phyloP scores from a whole-genome alignment of 1,140 invertebrate genomes.

The Macrosteles quadrilineatus region DNA sequence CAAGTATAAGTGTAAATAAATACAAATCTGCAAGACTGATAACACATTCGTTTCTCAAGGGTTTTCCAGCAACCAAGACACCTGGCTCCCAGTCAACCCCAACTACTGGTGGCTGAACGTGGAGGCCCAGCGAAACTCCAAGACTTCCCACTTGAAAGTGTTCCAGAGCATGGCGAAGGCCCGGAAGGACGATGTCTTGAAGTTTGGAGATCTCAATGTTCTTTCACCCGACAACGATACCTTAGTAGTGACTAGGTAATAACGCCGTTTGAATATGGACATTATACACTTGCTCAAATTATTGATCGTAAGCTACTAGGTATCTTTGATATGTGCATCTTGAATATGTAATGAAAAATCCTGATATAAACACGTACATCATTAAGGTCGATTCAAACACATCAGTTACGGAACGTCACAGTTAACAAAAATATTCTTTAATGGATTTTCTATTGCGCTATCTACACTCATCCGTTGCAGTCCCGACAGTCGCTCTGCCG shows the following conservation, averaged over 20 bases:
- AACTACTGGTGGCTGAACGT: slow-evolving; percentile 58
- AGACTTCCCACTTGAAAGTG: slow-evolving; percentile 24
- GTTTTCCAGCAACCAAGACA: slow-evolving; percentile 59
- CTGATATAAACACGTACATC: neutral
- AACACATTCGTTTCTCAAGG: too few relatives aligned
- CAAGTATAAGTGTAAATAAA: too few relatives aligned
- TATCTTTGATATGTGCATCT: too few relatives aligned
- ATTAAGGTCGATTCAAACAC: too few relatives aligned
- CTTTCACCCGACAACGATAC: slow-evolving; percentile 1
- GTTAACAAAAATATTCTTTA: too few relatives aligned
- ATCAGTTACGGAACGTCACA: neutral
- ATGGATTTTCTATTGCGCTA: too few relatives aligned
- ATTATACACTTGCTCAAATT: neutral
- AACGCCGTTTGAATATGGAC: neutral
- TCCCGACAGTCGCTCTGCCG: too few relatives aligned
- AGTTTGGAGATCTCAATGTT: slow-evolving; percentile 48
- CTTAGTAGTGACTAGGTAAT: neutral
- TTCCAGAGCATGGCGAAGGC: slow-evolving; percentile 1
- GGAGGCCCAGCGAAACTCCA: slow-evolving; percentile 52
- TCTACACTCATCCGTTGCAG: too few relatives aligned
- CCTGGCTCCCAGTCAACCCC: slow-evolving; percentile 68
- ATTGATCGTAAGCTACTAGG: too few relatives aligned
- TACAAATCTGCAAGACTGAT: too few relatives aligned
- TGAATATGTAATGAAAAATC: neutral
- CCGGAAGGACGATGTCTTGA: slow-evolving; percentile 42